Evolutionary conservation across 2,797 vertebrate species (phyloP).

Genomic region (Poecilia picta): DNA sequence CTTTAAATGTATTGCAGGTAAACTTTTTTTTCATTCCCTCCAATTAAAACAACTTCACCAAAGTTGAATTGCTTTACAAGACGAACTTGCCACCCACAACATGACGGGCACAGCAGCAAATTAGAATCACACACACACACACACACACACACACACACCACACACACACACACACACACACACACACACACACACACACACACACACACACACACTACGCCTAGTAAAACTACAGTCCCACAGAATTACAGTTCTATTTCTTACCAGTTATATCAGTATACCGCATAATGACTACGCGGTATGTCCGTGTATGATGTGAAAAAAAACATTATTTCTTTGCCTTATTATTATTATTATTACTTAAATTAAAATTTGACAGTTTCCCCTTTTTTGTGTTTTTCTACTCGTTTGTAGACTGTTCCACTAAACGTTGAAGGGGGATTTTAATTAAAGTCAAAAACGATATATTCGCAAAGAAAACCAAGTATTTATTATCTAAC

Average conservation of each 20-base stretch:
- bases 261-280: neutral
- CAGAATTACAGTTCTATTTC: neutral
- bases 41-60: no score
- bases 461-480: fast-evolving
- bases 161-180: no score
- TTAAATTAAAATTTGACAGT: neutral
- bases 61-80: neutral
- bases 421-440: slow-evolving; percentile 49
- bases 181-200: no score
- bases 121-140: no score
- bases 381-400: neutral
- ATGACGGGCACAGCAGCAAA: neutral
- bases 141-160: no score
- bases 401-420: slow-evolving; percentile 40
- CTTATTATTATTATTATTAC: neutral
- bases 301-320: neutral
- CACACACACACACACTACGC: no score
- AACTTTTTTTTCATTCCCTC: neutral
- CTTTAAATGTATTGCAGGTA: neutral
- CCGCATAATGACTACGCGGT: neutral
- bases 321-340: neutral
- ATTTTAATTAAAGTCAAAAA: neutral
- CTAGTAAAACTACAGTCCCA: neutral
- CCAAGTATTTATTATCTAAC: fast-evolving
- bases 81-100: neutral